Base-by-base conservation (phyloP, 2,113 vertebrate genomes). In the Peromyscus leucopus region DNA sequence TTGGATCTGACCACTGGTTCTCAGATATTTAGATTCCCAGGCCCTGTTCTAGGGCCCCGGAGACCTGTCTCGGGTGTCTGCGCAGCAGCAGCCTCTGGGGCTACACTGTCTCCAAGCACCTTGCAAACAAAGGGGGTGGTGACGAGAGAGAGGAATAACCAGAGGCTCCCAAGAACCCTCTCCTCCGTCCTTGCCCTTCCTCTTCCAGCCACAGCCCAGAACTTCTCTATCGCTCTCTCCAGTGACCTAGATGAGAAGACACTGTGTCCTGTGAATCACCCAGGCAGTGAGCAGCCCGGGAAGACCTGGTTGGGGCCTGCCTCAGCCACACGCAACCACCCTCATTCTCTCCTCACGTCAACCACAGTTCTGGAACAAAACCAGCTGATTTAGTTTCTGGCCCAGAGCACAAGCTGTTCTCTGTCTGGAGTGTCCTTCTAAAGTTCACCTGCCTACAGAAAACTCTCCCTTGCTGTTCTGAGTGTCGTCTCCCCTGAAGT, bases 351-450 rank as follows among this genome's bases (percentile, higher is more conserved):
- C 72, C 79, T 17, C 22, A 42, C 87, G 80, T 80, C 82, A 75
- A 26, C 79, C 59, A 31, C 48, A 24, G 95, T 87, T 80, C 75
- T 4, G 72, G 92, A 93, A 72, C 84, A 67, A 63, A 42, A n/a
- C 76, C 80, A 76, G 91, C 57, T 59, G 93, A 28, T 82, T 87
- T 33, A 57, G 90, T 96, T 92, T 92, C 90, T 87, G 92, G 78
- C 71, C 51, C 63, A 83, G 31, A 91, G 96, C 78, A 48, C 10
- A 2, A 26, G 87, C 61, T 78, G 90, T 88, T 96, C 76, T 94
- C 74, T 71, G 89, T 80, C 80, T 74, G 28, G 71, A 93, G 91
- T 48, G 86, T 55, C 69, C 74, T 89, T 78, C 72, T 4, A 67
- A 82, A 91, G 75, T 90, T 93, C 57, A n/a, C 57, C 78, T 87